Base-by-base conservation (phyloP, 1,140 invertebrate genomes). In the Daktulosphaira vitifoliae region DNA sequence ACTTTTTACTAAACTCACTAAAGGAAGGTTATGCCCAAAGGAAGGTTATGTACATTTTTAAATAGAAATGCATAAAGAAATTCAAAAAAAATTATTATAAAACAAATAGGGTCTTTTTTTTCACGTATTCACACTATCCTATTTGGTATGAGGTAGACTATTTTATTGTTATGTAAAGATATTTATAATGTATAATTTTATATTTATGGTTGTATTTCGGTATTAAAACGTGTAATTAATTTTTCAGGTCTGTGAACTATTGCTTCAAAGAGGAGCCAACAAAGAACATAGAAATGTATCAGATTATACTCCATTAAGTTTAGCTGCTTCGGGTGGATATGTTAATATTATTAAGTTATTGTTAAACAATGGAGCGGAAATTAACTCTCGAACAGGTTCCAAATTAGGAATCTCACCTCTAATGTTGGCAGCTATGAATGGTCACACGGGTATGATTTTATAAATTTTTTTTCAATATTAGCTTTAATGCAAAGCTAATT, bases 391-490 rank as follows among this genome's bases (percentile, higher is more conserved):
- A 69, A 97, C 93, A 48, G 93, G 93, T 29, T 95, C 90, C 51
- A 98, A 98, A 76, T 78, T 98, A 39, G 96, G 96, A 50, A 99
- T 99, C 71, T 98, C 96, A 1, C 97, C 97, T 3, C 79, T 99
- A 20, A 99, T 99, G 97, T 77, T 99, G 69, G 96, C 97, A 20
- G 94, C 97, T 7, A 99, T 99, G 96, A 99, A 99, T 83, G 96
- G 96, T 0, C 96, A 99, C 78, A 92, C 92, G 25, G 81, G 78
- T 48, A 18, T 42, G 13, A 18, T 39, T 48, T 33, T 53, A 29
- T 53, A 33, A 39, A 18, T 53, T 53, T 7, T 22, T 16, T 48
- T 50, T 6, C 20, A n/a, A n/a, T n/a, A n/a, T n/a, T n/a, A n/a
- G n/a, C n/a, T n/a, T n/a, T n/a, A n/a, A n/a, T n/a, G n/a, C n/a